Conservation (phyloP, 2,797 vertebrate genomes). For the Trematomus bernacchii region DNA sequence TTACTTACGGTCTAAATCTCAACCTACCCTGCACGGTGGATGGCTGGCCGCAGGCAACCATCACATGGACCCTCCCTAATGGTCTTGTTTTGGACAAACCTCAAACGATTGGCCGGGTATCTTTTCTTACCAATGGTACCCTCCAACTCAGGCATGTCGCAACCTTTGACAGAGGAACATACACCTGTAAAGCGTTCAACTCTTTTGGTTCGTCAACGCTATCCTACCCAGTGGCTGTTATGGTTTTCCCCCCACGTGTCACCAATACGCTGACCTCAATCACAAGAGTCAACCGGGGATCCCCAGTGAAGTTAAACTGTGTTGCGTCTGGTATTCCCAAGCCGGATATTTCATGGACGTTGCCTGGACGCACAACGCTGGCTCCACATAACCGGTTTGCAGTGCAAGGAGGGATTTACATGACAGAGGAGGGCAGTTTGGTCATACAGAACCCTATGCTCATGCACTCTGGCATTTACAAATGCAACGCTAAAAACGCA, state of each 20-base stretch:
- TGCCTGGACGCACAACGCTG: constrained; percentile 86
- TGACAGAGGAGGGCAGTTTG: constrained; percentile 85
- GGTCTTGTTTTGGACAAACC: constrained; percentile 83
- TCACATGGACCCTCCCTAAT: constrained; percentile 87
- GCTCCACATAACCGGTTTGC: constrained; percentile 82
- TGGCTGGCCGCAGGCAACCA: constrained; percentile 82
- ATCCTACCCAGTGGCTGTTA: constrained; percentile 83
- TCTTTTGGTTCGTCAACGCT: constrained; percentile 81
- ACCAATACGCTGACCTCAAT: constrained; percentile 78
- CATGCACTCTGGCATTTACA: constrained; percentile 88
- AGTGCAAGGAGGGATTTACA: constrained; percentile 81
- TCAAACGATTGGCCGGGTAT: constrained; percentile 77
- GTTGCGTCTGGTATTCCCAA: constrained; percentile 82
- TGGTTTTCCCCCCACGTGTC: constrained; percentile 85
- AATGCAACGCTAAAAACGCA: constrained; percentile 87
- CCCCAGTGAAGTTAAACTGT: constrained; percentile 80
- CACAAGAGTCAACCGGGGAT: constrained; percentile 78
- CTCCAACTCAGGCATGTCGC: constrained; percentile 81
- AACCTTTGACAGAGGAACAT: constrained; percentile 85
- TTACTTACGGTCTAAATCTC: constrained; percentile 82
- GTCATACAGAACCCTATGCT: constrained; percentile 84
- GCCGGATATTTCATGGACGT: constrained; percentile 88
- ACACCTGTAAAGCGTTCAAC: constrained; percentile 85
- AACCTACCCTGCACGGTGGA: constrained; percentile 84
- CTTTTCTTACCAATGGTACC: constrained; percentile 82